Evolutionary conservation across 2,888 invertebrate species (phyloP).

Genomic region (Lapara coniferarum): DNA sequence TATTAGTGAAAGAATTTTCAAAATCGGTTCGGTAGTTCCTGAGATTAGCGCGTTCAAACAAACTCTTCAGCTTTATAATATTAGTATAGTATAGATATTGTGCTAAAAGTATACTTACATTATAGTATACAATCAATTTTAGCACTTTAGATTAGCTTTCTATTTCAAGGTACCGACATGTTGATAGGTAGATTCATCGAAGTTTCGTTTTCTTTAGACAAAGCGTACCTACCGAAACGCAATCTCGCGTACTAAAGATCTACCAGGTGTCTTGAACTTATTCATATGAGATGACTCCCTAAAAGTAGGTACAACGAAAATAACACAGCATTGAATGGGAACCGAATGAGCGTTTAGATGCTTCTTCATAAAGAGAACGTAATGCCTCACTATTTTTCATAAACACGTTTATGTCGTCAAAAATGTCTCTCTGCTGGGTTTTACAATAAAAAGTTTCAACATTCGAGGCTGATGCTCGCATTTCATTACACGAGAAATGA

Average conservation of each 20-base stretch:
- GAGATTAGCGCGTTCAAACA: too few relatives aligned
- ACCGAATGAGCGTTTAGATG: slow-evolving; percentile 10
- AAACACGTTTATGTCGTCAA: slow-evolving; percentile 63
- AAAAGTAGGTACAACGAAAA: background rate
- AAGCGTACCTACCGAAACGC: background rate
- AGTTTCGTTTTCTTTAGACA: too few relatives aligned
- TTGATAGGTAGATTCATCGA: too few relatives aligned
- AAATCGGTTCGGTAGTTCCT: too few relatives aligned
- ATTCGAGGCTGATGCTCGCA: slow-evolving; percentile 62
- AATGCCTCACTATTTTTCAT: slow-evolving; percentile 66
- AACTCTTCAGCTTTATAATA: too few relatives aligned
- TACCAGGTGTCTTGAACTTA: too few relatives aligned
- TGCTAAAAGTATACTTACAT: background rate
- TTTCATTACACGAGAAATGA: slow-evolving; percentile 73
- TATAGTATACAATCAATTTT: too few relatives aligned
- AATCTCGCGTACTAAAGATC: background rate
- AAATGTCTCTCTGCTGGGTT: slow-evolving; percentile 57
- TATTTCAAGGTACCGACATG: too few relatives aligned
- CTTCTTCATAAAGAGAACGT: slow-evolving; percentile 34
- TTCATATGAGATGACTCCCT: background rate
- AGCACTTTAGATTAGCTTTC: too few relatives aligned
- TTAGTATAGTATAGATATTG: too few relatives aligned
- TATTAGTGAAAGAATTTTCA: too few relatives aligned
- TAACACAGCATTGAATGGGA: slow-evolving; percentile 3
- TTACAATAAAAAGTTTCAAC: slow-evolving; percentile 69